Evolutionary conservation across 92 coral and sea anemone species (phyloP), one percentile per base, ranked within the genome.

Genomic region (Phenganax subtilis): DNA sequence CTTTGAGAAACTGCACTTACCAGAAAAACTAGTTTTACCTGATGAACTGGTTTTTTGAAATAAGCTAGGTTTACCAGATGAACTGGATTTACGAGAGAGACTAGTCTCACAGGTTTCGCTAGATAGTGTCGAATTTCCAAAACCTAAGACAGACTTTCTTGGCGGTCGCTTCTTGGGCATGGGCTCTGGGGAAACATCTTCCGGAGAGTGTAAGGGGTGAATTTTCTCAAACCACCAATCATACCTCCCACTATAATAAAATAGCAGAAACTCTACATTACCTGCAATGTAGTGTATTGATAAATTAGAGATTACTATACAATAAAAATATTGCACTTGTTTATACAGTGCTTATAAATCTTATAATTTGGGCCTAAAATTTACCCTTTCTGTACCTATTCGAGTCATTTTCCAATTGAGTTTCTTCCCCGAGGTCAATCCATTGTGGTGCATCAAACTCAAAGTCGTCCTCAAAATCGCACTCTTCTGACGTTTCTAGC

Each of bases 361-460:
- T 5, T 37, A 37, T 37, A 37, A 37, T 37, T 37, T 37, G 47
- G 3, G 2, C 47, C 47, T 37, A 37, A 20, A 37, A 37, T 37
- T 37, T 37, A 37, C 0, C 47, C 47, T 37, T 37, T 37, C 47
- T 37, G 5, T 37, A 75, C 60, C 10, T 11, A 55, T 54, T 51
- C 0, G 27, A 16, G n/a, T 51, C 77, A 44, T 52, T 17, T 72
- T 75, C 80, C 10, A 44, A 52, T 75, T 56, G 37, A 12, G 60
- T 71, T 62, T 57, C 30, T 27, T 59, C 82, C 0, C 51, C 53
- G 37, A 77, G 58, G 71, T 77, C 82, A 4, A 28, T 51, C 82
- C 82, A 77, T 62, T 77, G 82, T 20, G 82, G 82, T 15, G 71
- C 82, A 77, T 77, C 82, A 44, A 77, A 77, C 27, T 77, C 82